Percentiles rank a stretch among this genome's conserved stretches.
These are phyloP conservation scores for Gobio gobio DNA, from an alignment of 2,113 vertebrate species.

Conservation along the genomic window DNA sequence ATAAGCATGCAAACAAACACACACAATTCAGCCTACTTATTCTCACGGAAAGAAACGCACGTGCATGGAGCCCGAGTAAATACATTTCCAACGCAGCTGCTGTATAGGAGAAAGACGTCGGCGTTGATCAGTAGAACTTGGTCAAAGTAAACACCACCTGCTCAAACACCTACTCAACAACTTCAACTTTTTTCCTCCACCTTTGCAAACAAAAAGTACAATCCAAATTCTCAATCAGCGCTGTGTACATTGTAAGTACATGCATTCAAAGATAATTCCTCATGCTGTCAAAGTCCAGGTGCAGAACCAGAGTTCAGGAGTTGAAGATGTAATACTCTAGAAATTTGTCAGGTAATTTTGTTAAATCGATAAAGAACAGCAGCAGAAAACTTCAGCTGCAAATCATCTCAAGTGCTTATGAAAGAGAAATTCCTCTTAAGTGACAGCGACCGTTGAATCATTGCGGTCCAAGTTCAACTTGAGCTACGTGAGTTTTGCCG, in stretches of 20 bases:
- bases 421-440: constrained; percentile 15
- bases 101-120: constrained; percentile 25
- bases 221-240: constrained; percentile 57
- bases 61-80: neutral
- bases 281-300: constrained; percentile 46
- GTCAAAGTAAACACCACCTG: constrained; percentile 46
- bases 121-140: constrained; percentile 13
- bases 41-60: neutral
- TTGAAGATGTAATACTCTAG: constrained; percentile 19
- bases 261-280: neutral
- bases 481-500: neutral
- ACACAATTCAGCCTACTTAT: neutral
- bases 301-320: constrained; percentile 38
- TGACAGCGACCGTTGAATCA: neutral
- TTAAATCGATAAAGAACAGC: neutral
- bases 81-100: constrained; percentile 42
- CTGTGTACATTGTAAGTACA: constrained; percentile 12
- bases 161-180: constrained; percentile 7
- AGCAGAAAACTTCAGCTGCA: constrained; percentile 12
- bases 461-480: neutral
- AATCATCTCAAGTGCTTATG: neutral
- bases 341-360: no score
- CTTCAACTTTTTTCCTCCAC: constrained; percentile 23
- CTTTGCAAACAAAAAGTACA: constrained; percentile 28
- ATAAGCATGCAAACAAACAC: constrained; percentile 16